phyloP scores from a whole-genome alignment of 2,888 invertebrate genomes.

The Dugesia japonica region DNA sequence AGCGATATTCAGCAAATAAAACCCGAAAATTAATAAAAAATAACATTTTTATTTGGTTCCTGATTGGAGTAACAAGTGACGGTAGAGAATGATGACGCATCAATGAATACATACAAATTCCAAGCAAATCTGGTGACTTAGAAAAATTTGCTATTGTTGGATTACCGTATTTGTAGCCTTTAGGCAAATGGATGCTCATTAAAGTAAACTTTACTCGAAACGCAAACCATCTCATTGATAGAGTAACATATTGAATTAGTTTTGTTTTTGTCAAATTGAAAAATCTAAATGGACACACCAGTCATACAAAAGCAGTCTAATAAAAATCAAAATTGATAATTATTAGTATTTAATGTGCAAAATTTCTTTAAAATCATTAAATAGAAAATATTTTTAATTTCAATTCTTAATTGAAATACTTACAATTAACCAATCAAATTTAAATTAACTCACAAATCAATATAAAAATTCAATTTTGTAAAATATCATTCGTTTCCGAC shows the following conservation, averaged over 20 bases:
- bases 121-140: constrained; percentile 72
- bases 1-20: constrained; percentile 75
- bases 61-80: constrained; percentile 70
- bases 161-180: constrained; percentile 56
- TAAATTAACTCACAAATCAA: too few relatives aligned
- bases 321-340: too few relatives aligned
- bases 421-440: too few relatives aligned
- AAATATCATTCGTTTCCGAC: too few relatives aligned
- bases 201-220: constrained; percentile 67
- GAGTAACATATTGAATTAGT: constrained; percentile 75
- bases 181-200: constrained; percentile 51
- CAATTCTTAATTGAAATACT: too few relatives aligned
- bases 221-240: constrained; percentile 65
- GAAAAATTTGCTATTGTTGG: constrained; percentile 57
- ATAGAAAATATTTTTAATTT: too few relatives aligned
- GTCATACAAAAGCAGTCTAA: constrained; percentile 29
- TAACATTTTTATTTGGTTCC: constrained; percentile 58
- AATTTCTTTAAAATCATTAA: too few relatives aligned
- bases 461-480: too few relatives aligned
- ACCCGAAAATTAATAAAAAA: constrained; percentile 65
- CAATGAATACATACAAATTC: constrained; percentile 87
- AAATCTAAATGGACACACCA: constrained; percentile 69
- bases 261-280: constrained; percentile 94
- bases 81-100: constrained; percentile 98
- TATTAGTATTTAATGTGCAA: too few relatives aligned